Evolutionary conservation across 2,113 vertebrate genomes (phyloP).

Genomic region (Bubo bubo): DNA sequence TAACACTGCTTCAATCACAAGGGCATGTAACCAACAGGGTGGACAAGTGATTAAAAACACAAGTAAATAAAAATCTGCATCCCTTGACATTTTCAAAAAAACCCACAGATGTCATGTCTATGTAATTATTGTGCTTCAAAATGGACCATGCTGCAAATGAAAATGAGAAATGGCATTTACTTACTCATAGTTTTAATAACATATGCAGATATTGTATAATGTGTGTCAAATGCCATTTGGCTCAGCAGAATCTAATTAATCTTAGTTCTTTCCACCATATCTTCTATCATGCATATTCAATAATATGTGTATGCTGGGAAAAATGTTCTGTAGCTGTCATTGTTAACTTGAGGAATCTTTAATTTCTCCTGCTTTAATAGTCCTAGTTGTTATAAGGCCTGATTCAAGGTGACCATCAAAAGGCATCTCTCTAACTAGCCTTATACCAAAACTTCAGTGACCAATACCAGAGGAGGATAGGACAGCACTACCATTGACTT

Average conservation of each 20-base stretch:
- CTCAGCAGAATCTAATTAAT: conserved; percentile 46
- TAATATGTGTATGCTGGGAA: not conserved
- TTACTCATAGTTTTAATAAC: conserved; percentile 36
- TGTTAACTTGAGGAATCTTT: not conserved
- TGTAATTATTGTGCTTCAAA: conserved; percentile 1
- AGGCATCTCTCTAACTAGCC: not conserved
- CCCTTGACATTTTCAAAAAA: conserved; percentile 65
- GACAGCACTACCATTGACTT: not conserved
- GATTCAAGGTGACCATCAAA: not conserved
- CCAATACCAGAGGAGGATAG: not conserved
- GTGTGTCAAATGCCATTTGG: conserved; percentile 48
- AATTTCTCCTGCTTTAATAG: not conserved
- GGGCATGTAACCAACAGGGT: not conserved
- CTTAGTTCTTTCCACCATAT: not conserved
- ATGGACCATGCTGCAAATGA: conserved; percentile 34
- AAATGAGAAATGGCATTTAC: conserved; percentile 63
- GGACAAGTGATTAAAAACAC: not conserved
- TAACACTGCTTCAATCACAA: not conserved
- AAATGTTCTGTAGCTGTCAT: not conserved
- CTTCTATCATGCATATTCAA: not conserved
- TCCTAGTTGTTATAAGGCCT: not conserved
- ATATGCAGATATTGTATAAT: conserved; percentile 31
- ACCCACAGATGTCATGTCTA: not conserved
- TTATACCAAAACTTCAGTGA: not conserved
- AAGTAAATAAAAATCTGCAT: conserved; percentile 45